A percentile compares a stretch with the other conserved stretches of the same genome.
Evolutionary conservation across 2,113 vertebrate species (phyloP).

Genomic region (Pterocles burchelli): DNA sequence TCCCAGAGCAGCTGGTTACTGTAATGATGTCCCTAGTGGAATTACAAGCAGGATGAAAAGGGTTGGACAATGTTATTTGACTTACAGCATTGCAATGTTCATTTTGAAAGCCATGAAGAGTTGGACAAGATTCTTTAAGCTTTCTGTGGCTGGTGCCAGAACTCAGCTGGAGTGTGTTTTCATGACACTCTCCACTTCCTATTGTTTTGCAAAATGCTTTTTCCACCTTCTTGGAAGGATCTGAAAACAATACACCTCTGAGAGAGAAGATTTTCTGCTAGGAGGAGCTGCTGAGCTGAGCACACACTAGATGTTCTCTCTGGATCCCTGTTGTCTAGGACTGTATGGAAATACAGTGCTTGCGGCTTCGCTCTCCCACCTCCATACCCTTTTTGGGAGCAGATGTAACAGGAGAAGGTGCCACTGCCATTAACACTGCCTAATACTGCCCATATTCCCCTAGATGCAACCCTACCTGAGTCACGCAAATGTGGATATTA

Average conservation of each 20-base stretch:
- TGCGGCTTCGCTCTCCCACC: background rate
- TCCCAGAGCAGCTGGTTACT: constrained; percentile 59
- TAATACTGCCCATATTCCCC: background rate
- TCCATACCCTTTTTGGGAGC: background rate
- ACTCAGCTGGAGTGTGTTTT: constrained; percentile 55
- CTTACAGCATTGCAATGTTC: constrained; percentile 19
- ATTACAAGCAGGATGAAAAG: constrained; percentile 64
- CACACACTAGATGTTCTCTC: background rate
- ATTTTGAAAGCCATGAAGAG: constrained; percentile 50
- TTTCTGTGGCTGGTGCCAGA: constrained; percentile 45
- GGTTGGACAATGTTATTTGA: constrained; percentile 57
- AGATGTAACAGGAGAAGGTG: constrained; percentile 47
- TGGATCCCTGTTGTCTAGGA: background rate
- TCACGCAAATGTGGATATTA: background rate
- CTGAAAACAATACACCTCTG: constrained; percentile 66
- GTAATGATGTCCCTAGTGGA: constrained; percentile 65
- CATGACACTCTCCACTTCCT: constrained; percentile 39
- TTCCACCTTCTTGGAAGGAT: constrained; percentile 77
- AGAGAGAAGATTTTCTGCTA: constrained; percentile 42
- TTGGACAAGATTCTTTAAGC: constrained; percentile 41
- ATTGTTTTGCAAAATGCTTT: constrained; percentile 54
- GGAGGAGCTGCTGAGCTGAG: constrained; percentile 63
- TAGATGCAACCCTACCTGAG: background rate
- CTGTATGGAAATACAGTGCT: background rate
- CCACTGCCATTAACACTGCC: constrained; percentile 18